A percentile compares a stretch with the other conserved stretches of the same genome.
Conservation (phyloP, 1,140 invertebrate species). For the Nephotettix cincticeps region DNA sequence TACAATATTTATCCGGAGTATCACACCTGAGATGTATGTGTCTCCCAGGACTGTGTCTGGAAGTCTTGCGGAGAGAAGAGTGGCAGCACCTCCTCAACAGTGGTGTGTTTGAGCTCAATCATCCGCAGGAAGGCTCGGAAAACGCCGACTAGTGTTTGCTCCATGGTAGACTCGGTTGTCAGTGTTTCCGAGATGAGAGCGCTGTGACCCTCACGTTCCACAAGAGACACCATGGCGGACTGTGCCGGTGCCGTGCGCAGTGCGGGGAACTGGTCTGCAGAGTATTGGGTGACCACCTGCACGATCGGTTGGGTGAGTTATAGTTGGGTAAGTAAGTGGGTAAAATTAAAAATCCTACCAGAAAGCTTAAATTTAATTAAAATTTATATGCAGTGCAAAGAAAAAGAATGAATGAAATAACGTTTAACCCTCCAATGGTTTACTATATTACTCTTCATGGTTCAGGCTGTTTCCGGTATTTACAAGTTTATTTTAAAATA, state of each 20-base stretch:
- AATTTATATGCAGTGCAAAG: no score
- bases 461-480: no score
- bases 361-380: no score
- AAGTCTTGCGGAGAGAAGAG: conserved; percentile 81
- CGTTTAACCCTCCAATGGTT: no score
- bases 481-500: no score
- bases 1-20: no score
- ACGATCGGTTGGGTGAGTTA: no score
- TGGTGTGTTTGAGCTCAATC: conserved; percentile 74
- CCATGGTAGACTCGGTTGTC: conserved; percentile 68
- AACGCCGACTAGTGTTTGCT: conserved; percentile 73
- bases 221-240: conserved; percentile 75
- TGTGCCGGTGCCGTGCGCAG: conserved; percentile 74
- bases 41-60: conserved; percentile 70
- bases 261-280: conserved; percentile 74
- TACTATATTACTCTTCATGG: no score
- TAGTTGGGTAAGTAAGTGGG: no score
- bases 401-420: no score
- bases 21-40: conserved; percentile 62
- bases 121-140: conserved; percentile 82
- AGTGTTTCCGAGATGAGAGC: conserved; percentile 76
- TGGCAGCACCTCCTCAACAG: conserved; percentile 79
- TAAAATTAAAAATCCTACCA: no score
- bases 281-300: conserved; percentile 52
- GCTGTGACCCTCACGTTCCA: conserved; percentile 76